Evolutionary conservation across 2,113 vertebrate species (phyloP), one percentile per base, ranked within the genome.

Genomic region (Pimephales promelas): DNA sequence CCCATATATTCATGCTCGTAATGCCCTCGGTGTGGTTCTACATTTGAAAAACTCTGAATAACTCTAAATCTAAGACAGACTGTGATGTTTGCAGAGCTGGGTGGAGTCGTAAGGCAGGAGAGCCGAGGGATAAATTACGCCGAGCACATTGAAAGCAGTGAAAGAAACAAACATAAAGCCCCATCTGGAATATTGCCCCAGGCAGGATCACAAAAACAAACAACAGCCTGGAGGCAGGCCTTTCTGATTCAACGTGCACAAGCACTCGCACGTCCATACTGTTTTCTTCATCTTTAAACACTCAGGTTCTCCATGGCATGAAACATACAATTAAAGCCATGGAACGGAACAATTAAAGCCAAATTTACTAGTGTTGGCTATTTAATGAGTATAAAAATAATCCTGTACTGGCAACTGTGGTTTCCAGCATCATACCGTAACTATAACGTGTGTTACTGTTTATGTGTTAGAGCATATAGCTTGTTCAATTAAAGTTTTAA

Each of bases 151-250:
- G 81, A 77, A 83, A 85, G 71, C 77, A 86, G 85, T 78, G 45
- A 86, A 83, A 85, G 62, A 84, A 73, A 84, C 85, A 85, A 87
- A 71, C 74, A 84, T 87, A 84, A 90, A 89, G 78, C 80, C 79
- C 87, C 84, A 86, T 91, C 90, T 91, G 90, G 85, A 91, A 79
- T 83, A 66, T 88, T 20, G 91, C 91, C 84, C 79, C 85, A 62
- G 90, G 91, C 90, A 87, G 76, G 87, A 91, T 76, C 85, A 81
- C 86, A 85, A 85, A 91, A 92, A 91, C 90, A 90, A 90, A 91
- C 89, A 81, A 85, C 86, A 88, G 89, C 90, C 92, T 83, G 59
- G 79, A 88, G 92, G 89, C 89, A 87, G 86, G 84, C 86, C 52
- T 36, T 83, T 87, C 83, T 85, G 84, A 84, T 86, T 79, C 79